Base-by-base conservation (phyloP, 2,888 invertebrate species). In the Arctia plantaginis region DNA sequence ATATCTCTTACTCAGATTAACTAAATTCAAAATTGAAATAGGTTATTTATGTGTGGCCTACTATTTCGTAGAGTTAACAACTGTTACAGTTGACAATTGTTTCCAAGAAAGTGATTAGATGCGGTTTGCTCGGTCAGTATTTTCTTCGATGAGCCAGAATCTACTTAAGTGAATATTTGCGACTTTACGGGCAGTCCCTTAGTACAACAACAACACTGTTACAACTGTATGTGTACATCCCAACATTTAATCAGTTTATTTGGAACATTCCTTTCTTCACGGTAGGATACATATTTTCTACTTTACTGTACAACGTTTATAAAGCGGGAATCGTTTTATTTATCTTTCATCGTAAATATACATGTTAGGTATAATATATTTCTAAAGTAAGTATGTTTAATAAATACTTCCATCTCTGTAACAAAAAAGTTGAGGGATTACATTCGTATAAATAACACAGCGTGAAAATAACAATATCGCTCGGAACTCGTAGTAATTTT, bases 401-500 rank as follows among this genome's bases (percentile, higher is more conserved):
- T 76, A 84, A 80, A 82, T 72, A 82, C 76, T 82, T 78, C 64
- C 74, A 59, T 78, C 51, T 64, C 33, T 74, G 74, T 77, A 67
- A 79, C 75, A 83, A 82, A 81, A 85, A 81, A 77, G 69, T 75
- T 83, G 83, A 83, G 72, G 80, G 78, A 85, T 83, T 83, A 83
- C 83, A 81, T 72, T 75, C 85, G 74, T 83, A 83, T 78, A 88
- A 89, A 90, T 88, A 90, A 88, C 87, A 84, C 85, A 78, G 85
- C 85, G 87, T 88, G 87, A 88, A 91, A 91, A 90, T 89, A 92
- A 89, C 89, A 90, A 90, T 90, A 92, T 90, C 89, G 87, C 82
- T 79, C 87, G 87, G 86, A 90, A 89, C 89, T 89, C 86, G 85
- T 77, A 82, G 91, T 92, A 91, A 93, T 93, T 93, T 94, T 92